A percentile compares a stretch with the other conserved stretches of the same genome.
phyloP scores from a whole-genome alignment of 1,140 invertebrate genomes.

The Drosophila repletoides region DNA sequence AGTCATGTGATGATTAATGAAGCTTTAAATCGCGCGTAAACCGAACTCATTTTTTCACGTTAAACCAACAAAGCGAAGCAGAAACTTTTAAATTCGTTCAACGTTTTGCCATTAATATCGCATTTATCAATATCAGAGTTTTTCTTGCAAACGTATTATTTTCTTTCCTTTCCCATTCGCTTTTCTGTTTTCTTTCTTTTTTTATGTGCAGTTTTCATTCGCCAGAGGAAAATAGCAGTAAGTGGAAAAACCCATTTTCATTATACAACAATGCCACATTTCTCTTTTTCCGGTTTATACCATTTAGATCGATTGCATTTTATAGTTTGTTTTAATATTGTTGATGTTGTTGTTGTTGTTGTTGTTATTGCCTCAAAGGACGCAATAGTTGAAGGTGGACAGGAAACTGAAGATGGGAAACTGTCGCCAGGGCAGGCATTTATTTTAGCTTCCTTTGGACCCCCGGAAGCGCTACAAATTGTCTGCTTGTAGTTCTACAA shows the following conservation, averaged over 20 bases:
- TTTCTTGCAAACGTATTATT: conserved; percentile 66
- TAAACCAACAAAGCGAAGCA: conserved; percentile 38
- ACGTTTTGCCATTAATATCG: conserved; percentile 74
- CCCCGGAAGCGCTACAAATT: conserved; percentile 73
- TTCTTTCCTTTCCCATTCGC: conserved; percentile 41
- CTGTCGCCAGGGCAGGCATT: conserved; percentile 53
- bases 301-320: conserved; percentile 78
- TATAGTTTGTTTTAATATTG: conserved; percentile 79
- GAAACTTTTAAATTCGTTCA: conserved; percentile 68
- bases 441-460: conserved; percentile 37
- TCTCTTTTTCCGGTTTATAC: conserved; percentile 73
- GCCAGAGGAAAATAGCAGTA: conserved; percentile 26
- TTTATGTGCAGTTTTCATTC: conserved; percentile 40
- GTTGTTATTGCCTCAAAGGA: conserved; percentile 25
- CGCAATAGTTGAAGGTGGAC: neutral
- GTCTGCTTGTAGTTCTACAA: conserved; percentile 57
- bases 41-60: conserved; percentile 52
- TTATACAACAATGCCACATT: conserved; percentile 75
- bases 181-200: neutral
- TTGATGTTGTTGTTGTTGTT: no score
- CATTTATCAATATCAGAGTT: conserved; percentile 80
- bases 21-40: conserved; percentile 57
- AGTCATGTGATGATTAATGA: conserved; percentile 61
- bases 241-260: conserved; percentile 70
- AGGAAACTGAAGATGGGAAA: conserved; percentile 18